phyloP scores from a whole-genome alignment of 2,113 vertebrate species.

The Epinephelus lanceolatus region DNA sequence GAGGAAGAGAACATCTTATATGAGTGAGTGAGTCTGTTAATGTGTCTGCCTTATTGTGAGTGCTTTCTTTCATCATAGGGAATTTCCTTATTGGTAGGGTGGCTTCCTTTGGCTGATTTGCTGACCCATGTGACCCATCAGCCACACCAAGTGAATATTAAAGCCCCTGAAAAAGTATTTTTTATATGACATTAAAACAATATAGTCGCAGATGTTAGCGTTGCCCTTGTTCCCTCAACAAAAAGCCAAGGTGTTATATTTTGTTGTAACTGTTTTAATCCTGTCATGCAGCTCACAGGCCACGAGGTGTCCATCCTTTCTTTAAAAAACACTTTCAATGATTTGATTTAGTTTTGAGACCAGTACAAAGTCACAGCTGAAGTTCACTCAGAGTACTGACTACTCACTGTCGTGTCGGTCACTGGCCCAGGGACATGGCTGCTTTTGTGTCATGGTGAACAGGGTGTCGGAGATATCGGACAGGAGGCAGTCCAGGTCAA shows the following conservation, averaged over 20 bases:
- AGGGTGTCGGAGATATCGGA: conserved; percentile 98
- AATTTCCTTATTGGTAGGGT: conserved; percentile 57
- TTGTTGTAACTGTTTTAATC: no score
- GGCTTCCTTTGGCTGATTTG: conserved; percentile 36
- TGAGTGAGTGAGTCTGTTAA: background rate
- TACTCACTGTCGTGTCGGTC: conserved; percentile 88
- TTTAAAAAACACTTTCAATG: background rate
- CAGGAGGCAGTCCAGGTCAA: conserved; percentile 93
- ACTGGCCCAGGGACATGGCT: conserved; percentile 82
- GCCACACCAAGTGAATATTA: background rate
- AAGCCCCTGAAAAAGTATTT: background rate
- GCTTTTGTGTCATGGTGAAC: conserved; percentile 96
- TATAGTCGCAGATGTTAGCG: no score
- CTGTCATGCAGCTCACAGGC: background rate
- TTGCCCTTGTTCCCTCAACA: no score
- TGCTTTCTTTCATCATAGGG: conserved; percentile 23
- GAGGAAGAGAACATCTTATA: conserved; percentile 31
- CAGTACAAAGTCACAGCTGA: background rate
- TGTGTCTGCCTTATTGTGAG: background rate
- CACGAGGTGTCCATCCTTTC: background rate
- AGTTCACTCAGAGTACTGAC: background rate
- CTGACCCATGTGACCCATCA: conserved; percentile 42
- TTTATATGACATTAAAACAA: no score
- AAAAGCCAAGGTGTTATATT: no score
- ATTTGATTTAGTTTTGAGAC: background rate